Conservation (phyloP, 1,140 invertebrate species). For the Drosophila sucinea region DNA sequence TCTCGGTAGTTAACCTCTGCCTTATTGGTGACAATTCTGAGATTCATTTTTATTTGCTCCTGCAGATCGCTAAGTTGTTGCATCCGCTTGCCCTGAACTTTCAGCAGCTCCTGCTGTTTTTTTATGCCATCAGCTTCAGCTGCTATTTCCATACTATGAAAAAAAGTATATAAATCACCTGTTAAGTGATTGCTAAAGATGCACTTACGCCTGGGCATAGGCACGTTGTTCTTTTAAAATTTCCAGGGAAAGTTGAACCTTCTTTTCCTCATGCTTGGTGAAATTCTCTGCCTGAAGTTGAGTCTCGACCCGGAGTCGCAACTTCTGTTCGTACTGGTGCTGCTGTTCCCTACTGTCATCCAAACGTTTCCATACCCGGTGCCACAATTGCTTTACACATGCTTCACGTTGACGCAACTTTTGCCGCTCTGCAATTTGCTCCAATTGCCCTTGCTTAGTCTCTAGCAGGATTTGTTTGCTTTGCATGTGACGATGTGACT, state of each 20-base stretch:
- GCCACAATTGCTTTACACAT: constrained; percentile 57
- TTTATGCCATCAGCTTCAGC: constrained; percentile 13
- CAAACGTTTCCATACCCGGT: constrained; percentile 44
- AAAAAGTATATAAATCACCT: not conserved
- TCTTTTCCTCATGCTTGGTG: constrained; percentile 22
- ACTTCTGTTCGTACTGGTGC: constrained; percentile 40
- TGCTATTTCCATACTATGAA: constrained; percentile 26
- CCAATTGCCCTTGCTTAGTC: constrained; percentile 58
- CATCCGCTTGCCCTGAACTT: constrained; percentile 15
- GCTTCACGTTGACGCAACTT: constrained; percentile 32
- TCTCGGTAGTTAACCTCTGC: constrained; percentile 17
- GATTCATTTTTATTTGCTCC: constrained; percentile 40
- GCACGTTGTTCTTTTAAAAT: constrained; percentile 23
- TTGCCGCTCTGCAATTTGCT: constrained; percentile 68
- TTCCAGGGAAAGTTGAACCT: constrained; percentile 2
- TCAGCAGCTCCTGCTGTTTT: constrained; percentile 16
- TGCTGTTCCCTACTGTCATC: constrained; percentile 43
- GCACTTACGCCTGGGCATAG: constrained; percentile 33
- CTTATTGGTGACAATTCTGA: not conserved
- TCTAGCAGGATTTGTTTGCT: constrained; percentile 58
- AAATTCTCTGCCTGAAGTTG: constrained; percentile 38
- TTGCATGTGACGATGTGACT: constrained; percentile 61
- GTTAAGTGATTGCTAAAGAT: not conserved
- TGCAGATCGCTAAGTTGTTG: constrained; percentile 40
- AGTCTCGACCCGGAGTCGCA: constrained; percentile 33